A percentile compares a stretch with the other conserved stretches of the same genome.
phyloP scores from a whole-genome alignment of 2,113 vertebrate species.

The Ovis aries region DNA sequence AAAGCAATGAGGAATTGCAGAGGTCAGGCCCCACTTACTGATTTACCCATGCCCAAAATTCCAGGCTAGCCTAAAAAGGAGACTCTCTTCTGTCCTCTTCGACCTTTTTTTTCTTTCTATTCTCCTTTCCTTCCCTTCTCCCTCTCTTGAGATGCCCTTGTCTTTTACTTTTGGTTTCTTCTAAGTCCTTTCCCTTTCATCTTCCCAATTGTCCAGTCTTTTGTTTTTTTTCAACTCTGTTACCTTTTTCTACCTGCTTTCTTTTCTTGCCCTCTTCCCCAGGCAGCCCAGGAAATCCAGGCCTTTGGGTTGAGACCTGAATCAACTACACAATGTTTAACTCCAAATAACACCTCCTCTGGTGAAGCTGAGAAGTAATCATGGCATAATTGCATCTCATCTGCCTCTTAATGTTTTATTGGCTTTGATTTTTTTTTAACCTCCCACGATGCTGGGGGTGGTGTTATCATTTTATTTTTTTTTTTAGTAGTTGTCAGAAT shows the following conservation, averaged over 20 bases:
- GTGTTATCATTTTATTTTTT: conserved; percentile 5
- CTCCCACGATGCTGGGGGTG: conserved; percentile 1
- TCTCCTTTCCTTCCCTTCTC: neutral
- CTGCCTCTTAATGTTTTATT: conserved; percentile 29
- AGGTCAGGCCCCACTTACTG: neutral
- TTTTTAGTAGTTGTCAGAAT: conserved; percentile 73
- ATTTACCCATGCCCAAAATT: neutral
- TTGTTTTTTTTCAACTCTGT: neutral
- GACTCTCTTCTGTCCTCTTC: neutral
- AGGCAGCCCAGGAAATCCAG: conserved; percentile 8
- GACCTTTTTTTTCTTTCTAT: neutral
- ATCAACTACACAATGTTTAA: conserved; percentile 32
- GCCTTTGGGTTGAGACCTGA: conserved; percentile 1
- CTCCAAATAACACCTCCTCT: conserved; percentile 6
- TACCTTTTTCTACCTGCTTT: neutral
- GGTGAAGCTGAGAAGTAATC: conserved; percentile 40
- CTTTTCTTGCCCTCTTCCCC: neutral
- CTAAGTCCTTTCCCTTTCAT: neutral
- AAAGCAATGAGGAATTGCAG: neutral
- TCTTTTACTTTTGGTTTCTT: neutral
- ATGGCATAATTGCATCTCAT: conserved; percentile 37
- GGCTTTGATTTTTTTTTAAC: conserved; percentile 64
- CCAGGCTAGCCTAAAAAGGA: neutral
- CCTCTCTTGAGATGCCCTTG: neutral
- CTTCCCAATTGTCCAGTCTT: neutral